A percentile compares a stretch with the other conserved stretches of the same genome.
phyloP scores from a whole-genome alignment of 2,797 vertebrate species.

The Leucoraja ocellata region DNA sequence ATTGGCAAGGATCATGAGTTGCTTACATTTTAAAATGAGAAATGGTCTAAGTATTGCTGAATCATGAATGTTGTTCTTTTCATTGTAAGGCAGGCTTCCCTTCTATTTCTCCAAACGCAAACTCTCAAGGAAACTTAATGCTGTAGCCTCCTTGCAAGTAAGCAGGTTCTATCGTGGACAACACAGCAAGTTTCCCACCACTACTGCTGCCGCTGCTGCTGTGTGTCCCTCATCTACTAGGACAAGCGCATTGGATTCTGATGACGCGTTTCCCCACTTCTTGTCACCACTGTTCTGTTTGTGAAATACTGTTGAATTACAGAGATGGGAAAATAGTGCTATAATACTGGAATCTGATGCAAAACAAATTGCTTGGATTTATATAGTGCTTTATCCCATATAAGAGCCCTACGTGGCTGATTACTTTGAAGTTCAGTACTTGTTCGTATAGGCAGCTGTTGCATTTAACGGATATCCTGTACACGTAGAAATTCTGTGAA shows the following conservation, averaged over 20 bases:
- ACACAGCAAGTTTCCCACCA: neutral
- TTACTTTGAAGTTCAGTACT: constrained; percentile 27
- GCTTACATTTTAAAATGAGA: constrained; percentile 25
- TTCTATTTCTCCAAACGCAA: neutral
- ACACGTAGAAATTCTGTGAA: neutral
- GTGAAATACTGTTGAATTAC: neutral
- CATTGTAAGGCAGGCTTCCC: neutral
- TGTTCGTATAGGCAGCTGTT: neutral
- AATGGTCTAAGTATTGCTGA: constrained; percentile 7
- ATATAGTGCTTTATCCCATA: constrained; percentile 9
- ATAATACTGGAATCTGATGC: neutral
- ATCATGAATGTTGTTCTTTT: constrained; percentile 10
- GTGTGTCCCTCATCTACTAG: neutral
- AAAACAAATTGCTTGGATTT: neutral
- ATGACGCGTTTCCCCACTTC: neutral
- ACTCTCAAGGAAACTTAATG: neutral
- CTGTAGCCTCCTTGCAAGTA: neutral
- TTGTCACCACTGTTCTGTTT: neutral
- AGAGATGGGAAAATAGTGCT: neutral
- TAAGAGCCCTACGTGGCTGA: neutral
- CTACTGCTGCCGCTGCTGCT: too few species aligned
- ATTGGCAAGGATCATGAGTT: constrained; percentile 28
- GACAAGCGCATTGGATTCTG: neutral
- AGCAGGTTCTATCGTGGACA: neutral
- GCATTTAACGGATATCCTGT: constrained; percentile 7